A percentile compares a stretch with the other conserved stretches of the same genome.
Conservation (phyloP, 2,797 vertebrate species). For the Acipenser oxyrinchus region DNA sequence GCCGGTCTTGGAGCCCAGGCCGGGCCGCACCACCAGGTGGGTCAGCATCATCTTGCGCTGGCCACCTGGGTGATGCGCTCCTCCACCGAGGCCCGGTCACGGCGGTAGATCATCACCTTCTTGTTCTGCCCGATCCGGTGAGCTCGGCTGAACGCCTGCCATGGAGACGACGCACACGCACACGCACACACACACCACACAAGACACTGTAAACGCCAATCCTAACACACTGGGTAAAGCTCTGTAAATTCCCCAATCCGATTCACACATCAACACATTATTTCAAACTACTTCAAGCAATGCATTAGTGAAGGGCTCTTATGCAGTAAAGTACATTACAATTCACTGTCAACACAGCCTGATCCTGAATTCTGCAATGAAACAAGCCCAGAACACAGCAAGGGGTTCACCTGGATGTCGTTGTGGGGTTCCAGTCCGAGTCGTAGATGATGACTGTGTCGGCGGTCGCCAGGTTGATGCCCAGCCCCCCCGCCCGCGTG, state of each 20-base stretch:
- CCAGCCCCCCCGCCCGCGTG: slow-evolving; percentile 86
- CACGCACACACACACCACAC: too few relatives aligned
- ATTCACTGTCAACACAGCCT: too few relatives aligned
- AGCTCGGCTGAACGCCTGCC: slow-evolving; percentile 89
- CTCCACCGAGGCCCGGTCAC: slow-evolving; percentile 94
- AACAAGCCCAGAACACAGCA: too few relatives aligned
- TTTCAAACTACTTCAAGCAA: too few relatives aligned
- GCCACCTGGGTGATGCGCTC: slow-evolving; percentile 97
- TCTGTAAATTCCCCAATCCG: too few relatives aligned
- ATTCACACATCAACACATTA: too few relatives aligned
- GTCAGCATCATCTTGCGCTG: slow-evolving; percentile 98
- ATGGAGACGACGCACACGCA: neutral
- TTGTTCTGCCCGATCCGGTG: slow-evolving; percentile 94
- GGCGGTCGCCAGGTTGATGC: slow-evolving; percentile 91
- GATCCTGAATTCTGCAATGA: too few relatives aligned
- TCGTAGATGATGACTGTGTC: slow-evolving; percentile 96
- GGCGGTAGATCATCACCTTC: slow-evolving; percentile 97
- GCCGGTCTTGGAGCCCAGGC: slow-evolving; percentile 91
- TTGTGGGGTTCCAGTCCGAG: slow-evolving; percentile 98
- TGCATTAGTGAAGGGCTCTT: too few relatives aligned
- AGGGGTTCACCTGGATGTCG: slow-evolving; percentile 77
- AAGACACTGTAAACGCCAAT: too few relatives aligned
- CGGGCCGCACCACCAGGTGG: slow-evolving; percentile 88
- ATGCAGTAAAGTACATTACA: too few relatives aligned
- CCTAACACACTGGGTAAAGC: too few relatives aligned